Evolutionary conservation across 1,140 invertebrate genomes (phyloP).

Genomic region (Drosophila hydei): DNA sequence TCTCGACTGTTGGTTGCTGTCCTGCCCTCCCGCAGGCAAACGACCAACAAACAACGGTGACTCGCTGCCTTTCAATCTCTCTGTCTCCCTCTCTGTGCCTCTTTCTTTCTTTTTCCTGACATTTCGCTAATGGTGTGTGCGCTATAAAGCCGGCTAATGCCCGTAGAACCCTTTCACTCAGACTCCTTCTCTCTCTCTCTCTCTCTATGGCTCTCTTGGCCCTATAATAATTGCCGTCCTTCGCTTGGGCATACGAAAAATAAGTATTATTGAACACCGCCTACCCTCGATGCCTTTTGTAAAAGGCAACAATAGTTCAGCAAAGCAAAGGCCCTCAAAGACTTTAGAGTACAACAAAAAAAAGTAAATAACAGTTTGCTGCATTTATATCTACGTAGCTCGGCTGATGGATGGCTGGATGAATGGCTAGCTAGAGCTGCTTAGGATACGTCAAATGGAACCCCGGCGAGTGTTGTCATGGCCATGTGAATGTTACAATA

Average conservation of each 20-base stretch:
- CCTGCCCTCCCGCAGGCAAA: slow-evolving; percentile 21
- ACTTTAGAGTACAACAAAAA: slow-evolving; percentile 5
- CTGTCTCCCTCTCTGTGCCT: neutral
- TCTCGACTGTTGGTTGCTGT: neutral
- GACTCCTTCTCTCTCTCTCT: neutral
- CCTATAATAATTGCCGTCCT: slow-evolving; percentile 42
- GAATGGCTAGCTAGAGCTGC: slow-evolving; percentile 8
- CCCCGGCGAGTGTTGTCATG: slow-evolving; percentile 6
- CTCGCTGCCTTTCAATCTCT: neutral
- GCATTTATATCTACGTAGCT: slow-evolving; percentile 33
- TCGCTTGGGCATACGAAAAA: slow-evolving; percentile 36
- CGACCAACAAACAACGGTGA: slow-evolving; percentile 41
- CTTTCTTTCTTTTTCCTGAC: slow-evolving; percentile 5
- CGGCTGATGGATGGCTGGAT: slow-evolving; percentile 30
- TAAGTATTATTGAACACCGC: slow-evolving; percentile 19
- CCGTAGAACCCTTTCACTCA: slow-evolving; percentile 34
- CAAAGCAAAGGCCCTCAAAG: slow-evolving; percentile 28
- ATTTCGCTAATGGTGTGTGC: slow-evolving; percentile 53
- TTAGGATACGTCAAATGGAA: slow-evolving; percentile 10
- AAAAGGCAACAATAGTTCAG: slow-evolving; percentile 24
- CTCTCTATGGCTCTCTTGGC: neutral
- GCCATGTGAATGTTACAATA: slow-evolving; percentile 22
- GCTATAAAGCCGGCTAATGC: slow-evolving; percentile 56
- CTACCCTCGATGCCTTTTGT: slow-evolving; percentile 18
- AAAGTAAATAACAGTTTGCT: slow-evolving; percentile 48